Evolutionary conservation across 2,888 invertebrate species (phyloP).

Genomic region (Seira sanloemensis): DNA sequence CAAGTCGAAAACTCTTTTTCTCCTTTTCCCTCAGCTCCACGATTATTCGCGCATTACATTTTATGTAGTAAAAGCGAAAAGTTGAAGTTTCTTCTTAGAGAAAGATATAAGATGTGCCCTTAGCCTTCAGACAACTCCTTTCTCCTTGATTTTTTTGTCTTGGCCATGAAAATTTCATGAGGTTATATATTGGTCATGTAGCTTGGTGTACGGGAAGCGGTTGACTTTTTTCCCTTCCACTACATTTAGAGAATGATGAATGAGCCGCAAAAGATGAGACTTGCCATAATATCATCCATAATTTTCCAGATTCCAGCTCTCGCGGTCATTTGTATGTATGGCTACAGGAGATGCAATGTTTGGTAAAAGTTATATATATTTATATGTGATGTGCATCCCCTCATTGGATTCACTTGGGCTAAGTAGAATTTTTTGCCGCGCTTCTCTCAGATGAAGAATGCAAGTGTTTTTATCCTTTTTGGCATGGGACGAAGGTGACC

Average conservation of each 20-base stretch:
- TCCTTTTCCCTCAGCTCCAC: background rate
- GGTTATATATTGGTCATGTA: background rate
- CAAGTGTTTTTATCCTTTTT: constrained; percentile 8
- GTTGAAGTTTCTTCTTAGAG: background rate
- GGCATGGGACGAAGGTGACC: constrained; percentile 51
- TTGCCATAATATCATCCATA: background rate
- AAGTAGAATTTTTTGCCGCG: background rate
- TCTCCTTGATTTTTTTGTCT: constrained; percentile 12
- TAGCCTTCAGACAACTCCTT: constrained; percentile 45
- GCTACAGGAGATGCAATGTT: background rate
- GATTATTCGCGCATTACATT: background rate
- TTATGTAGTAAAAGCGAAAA: background rate
- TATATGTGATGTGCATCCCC: background rate
- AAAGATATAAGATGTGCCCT: constrained; percentile 7
- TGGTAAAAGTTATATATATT: too few species aligned
- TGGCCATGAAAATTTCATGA: constrained; percentile 60
- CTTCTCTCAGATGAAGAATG: background rate
- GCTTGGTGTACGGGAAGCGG: background rate
- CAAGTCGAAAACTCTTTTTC: background rate
- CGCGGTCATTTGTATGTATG: background rate
- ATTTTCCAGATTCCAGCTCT: background rate
- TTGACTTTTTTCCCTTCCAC: constrained; percentile 60
- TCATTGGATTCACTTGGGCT: background rate
- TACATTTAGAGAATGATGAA: constrained; percentile 59
- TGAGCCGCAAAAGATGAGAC: constrained; percentile 27